Conservation (phyloP, 1,140 invertebrate species). For the Bombus consobrinus region DNA sequence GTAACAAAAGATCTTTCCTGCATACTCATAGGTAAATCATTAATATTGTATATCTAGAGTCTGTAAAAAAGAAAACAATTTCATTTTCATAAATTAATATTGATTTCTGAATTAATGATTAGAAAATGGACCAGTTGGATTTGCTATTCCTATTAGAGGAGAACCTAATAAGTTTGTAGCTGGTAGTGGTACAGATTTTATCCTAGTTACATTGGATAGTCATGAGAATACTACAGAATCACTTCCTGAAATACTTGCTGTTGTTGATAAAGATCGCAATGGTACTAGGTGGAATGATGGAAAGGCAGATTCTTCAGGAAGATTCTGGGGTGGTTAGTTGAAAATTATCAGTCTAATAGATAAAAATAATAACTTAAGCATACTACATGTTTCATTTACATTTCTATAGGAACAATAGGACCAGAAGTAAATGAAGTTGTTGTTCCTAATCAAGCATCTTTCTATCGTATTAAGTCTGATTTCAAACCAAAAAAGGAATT, state of each 20-base stretch:
- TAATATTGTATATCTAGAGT: neutral
- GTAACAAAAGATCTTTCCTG: slow-evolving; percentile 73
- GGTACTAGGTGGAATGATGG: slow-evolving; percentile 93
- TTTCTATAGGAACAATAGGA: slow-evolving; percentile 87
- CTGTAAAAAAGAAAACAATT: neutral
- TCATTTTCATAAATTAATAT: neutral
- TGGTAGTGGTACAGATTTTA: slow-evolving; percentile 85
- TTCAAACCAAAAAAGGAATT: slow-evolving; percentile 75
- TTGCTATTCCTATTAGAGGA: slow-evolving; percentile 88
- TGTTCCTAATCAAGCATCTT: slow-evolving; percentile 78
- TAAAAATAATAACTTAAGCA: neutral
- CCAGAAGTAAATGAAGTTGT: slow-evolving; percentile 83
- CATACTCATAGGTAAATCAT: slow-evolving; percentile 46
- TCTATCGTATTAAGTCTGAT: slow-evolving; percentile 83
- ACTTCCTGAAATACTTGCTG: slow-evolving; percentile 81
- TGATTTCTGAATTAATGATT: slow-evolving; percentile 40
- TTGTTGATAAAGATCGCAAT: slow-evolving; percentile 85
- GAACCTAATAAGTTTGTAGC: slow-evolving; percentile 86
- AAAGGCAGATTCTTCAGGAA: slow-evolving; percentile 91
- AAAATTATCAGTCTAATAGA: neutral
- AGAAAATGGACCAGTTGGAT: slow-evolving; percentile 83
- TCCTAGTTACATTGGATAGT: slow-evolving; percentile 87
- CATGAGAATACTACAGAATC: slow-evolving; percentile 81
- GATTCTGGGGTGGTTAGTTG: slow-evolving; percentile 89
- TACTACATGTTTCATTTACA: neutral